Evolutionary conservation across 1,140 invertebrate species (phyloP), one percentile per base, ranked within the genome.

Genomic region (Bilobella aurantiaca): DNA sequence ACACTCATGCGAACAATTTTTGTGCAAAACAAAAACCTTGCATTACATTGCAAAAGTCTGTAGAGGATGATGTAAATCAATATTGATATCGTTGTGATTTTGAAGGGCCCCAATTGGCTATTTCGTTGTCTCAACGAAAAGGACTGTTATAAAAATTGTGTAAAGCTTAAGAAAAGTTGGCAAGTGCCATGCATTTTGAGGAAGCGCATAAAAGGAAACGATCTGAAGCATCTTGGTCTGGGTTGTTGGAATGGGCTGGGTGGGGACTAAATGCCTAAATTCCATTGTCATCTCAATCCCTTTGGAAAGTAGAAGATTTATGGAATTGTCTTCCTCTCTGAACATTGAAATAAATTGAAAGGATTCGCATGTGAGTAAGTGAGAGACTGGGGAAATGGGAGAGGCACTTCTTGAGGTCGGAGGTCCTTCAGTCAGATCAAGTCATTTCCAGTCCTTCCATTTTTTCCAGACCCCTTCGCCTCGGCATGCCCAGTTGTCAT

Each of bases 301-400:
- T 60, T 53, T 68, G 63, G 57, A 64, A 58, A 65, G 49, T 66
- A 47, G 30, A 68, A 72, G 70, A 72, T 69, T 69, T 72, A 72
- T 72, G 64, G 70, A 72, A 69, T 72, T 72, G 70, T 72, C 70
- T 72, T 63, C 61, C 64, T 46, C 56, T 49, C 62, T 47, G 63
- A 69, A 64, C 70, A 72, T 72, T 72, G 70, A 72, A 72, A 69
- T 69, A 72, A 69, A 72, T 72, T 69, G 70, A 72, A 72, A 69
- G 68, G 67, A 69, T 72, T 68, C 62, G 57, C 53, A 62, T 58
- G 29, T 31, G 29, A 27, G 29, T 31, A 29, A 58, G 25, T 28
- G 25, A 29, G 25, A 58, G 25, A 12, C 21, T 12, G 25, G 5
- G 49, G 25, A 5, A 56, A 5, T 8, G 49, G 14, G 49, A 58